Conservation (phyloP, 1,140 invertebrate genomes). For the Asbolus verrucosus region DNA sequence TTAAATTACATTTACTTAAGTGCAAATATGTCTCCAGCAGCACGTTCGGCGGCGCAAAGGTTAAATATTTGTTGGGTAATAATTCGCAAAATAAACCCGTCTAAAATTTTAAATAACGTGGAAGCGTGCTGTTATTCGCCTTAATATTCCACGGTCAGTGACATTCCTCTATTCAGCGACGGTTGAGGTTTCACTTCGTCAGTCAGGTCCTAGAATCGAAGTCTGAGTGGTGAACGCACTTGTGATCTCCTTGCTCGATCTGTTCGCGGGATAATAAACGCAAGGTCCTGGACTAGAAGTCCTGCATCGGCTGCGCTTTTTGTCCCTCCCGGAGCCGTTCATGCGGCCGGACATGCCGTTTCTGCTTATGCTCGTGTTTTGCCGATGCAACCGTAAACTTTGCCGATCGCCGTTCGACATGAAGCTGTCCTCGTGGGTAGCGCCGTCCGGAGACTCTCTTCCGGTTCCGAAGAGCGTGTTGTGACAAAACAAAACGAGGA, state of each 20-base stretch:
- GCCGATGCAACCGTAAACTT: conserved; percentile 68
- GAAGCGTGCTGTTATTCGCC: too few relatives aligned
- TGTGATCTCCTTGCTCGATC: conserved; percentile 61
- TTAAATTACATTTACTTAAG: too few relatives aligned
- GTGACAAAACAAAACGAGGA: conserved; percentile 88
- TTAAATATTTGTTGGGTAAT: too few relatives aligned
- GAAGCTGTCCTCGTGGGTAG: conserved; percentile 83
- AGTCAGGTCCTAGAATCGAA: conserved; percentile 54
- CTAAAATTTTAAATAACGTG: too few relatives aligned
- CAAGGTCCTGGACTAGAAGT: conserved; percentile 72
- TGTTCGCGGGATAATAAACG: conserved; percentile 74
- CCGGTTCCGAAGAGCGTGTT: conserved; percentile 69
- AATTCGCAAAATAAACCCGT: too few relatives aligned
- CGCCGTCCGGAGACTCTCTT: conserved; percentile 76
- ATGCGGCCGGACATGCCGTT: conserved; percentile 64
- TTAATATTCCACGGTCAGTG: too few relatives aligned
- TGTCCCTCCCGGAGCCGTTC: conserved; percentile 52
- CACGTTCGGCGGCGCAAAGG: too few relatives aligned
- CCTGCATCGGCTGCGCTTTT: conserved; percentile 61
- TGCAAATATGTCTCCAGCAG: too few relatives aligned
- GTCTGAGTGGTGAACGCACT: conserved; percentile 59
- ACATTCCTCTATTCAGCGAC: neutral
- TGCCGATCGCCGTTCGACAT: conserved; percentile 78
- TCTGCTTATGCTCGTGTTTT: conserved; percentile 70
- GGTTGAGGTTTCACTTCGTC: conserved; percentile 17